Base-by-base conservation (phyloP, 2,113 vertebrate genomes). In the Cephalopholis sonnerati region DNA sequence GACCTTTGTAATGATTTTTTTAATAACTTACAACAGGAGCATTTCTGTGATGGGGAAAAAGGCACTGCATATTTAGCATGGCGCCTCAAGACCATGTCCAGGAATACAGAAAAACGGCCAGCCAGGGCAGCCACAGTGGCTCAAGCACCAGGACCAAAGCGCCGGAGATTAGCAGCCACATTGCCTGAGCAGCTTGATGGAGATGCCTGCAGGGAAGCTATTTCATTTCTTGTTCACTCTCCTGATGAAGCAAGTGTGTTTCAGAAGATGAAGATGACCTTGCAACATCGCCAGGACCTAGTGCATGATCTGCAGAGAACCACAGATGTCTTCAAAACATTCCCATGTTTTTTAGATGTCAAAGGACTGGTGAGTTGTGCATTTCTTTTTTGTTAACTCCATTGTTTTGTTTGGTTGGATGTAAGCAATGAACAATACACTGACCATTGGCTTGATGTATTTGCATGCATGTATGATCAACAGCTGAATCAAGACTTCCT, bases 321-420 rank as follows among this genome's bases (percentile, higher is more conserved):
- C 18, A 46, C 75, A 67, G 86, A 85, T 64, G 25, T 90, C 75
- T 64, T 87, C 3, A 87, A 87, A 81, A 81, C 68, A 48, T 88
- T 86, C 24, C 89, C 89, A 83, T 11, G 73, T 0, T 81, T 88
- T 83, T 81, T 88, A n/a, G 81, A 91, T 85, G 78, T 77, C 51
- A 76, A 87, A 86, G 83, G 83, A 17, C 62, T 46, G 7, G 61
- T 62, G 36, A 76, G 46, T 69, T 55, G 32, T 20, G 0, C 44
- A 22, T 69, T 50, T 74, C 20, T 15, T 73, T 72, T 69, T 22
- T 48, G 46, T 64, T 16, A 13, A 50, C 44, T 32, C 0, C 2
- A 58, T 20, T 29, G 4, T 46, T 64, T n/a, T 17, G 3, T 61
- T 32, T 55, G 13, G 7, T 50, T 74, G 58, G 1, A 55, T 64